Evolutionary conservation across 2,888 invertebrate genomes (phyloP).

Genomic region (Ligdia adustata): DNA sequence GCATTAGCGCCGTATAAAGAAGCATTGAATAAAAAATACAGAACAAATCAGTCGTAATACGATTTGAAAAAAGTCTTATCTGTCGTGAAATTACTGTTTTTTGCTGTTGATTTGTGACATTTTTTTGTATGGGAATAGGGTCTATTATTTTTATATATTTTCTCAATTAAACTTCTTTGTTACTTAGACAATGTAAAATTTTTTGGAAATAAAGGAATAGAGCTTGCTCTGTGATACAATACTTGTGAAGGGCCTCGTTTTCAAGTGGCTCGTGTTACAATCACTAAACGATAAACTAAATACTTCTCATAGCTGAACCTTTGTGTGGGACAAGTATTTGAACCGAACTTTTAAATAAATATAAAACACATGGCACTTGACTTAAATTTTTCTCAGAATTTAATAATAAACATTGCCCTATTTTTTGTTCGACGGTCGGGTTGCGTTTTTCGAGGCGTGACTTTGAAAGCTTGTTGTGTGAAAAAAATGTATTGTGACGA

Average conservation of each 20-base stretch:
- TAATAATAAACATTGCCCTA: constrained; percentile 14
- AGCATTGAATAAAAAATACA: neutral
- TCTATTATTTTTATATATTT: neutral
- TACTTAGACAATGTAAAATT: neutral
- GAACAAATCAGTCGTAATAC: neutral
- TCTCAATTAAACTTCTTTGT: neutral
- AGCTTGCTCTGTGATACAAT: neutral
- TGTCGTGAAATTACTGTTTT: neutral
- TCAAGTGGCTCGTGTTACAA: neutral
- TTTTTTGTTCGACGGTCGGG: neutral
- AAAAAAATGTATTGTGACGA: neutral
- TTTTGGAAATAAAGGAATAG: neutral
- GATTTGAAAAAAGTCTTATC: neutral
- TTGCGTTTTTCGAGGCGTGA: neutral
- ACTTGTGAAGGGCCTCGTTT: neutral
- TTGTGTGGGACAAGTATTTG: neutral
- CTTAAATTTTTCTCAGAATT: neutral
- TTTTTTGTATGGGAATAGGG: neutral
- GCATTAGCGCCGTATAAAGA: neutral
- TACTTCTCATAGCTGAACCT: neutral
- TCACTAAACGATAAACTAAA: neutral
- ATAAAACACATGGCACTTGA: neutral
- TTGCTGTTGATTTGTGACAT: neutral
- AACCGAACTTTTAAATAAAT: neutral
- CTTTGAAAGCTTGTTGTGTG: neutral